Base-by-base conservation (phyloP, 2,797 vertebrate genomes). In the Bucorvus abyssinicus region DNA sequence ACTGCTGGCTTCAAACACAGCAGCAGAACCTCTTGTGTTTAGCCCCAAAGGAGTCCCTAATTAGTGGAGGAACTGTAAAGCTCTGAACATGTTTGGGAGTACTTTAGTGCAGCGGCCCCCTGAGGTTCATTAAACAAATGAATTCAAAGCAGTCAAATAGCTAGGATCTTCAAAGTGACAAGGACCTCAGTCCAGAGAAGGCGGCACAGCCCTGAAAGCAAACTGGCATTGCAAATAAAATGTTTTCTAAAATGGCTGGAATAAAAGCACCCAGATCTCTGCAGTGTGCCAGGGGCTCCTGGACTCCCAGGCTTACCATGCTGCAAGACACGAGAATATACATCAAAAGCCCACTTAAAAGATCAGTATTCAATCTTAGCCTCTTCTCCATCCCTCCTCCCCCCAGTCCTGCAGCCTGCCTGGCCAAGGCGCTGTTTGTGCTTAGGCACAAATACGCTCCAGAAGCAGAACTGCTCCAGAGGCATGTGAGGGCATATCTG, bases 41-140 rank as follows among this genome's bases (percentile, higher is more conserved):
- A 82, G 44, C 85, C 85, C 94, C 95, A 92, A 26, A 96, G 94
- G 93, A 91, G 47, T 84, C 78, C 61, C 89, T 96, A 93, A 96
- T 97, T 96, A 95, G 89, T 53, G 85, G 91, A 78, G 95, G 64
- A 92, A 71, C 80, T 76, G 85, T 87, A 87, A 65, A 83, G 88
- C 90, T 92, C 80, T 77, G 86, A 74, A 90, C 69, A 26, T 89
- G 63, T 87, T 95, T 88, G 34, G 57, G 87, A 56, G 85, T 26
- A 70, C 95, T 91, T 90, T 60, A 55, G 74, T 36, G 92, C 26
- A 5, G 89, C 5, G 57, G 52, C 77, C 90, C 93, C 92, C 89
- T 77, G 94, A 97, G 91, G 82, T 90, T 96, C 86, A 68, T 95
- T 95, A 94, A 86, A 94, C 61, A 95, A 93, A 96, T 32, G 34